Base-by-base conservation (phyloP, 2,797 vertebrate genomes). In the Semotilus atromaculatus region DNA sequence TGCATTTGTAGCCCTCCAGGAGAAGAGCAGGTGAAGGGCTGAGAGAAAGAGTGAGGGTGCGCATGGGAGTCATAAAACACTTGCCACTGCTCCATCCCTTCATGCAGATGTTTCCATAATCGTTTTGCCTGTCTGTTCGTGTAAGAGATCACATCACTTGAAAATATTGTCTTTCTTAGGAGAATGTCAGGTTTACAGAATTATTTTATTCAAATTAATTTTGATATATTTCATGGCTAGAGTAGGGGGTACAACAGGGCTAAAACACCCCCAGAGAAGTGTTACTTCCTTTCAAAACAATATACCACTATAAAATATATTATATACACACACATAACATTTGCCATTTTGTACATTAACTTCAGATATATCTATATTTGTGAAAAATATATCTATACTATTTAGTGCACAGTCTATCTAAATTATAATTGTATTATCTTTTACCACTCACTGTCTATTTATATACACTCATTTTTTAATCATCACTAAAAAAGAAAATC, bases 11-110 rank as follows among this genome's bases (percentile, higher is more conserved):
- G 66, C 82, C 64, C 80, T 79, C 79, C 80, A 84, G 71, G 51
- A 84, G 71, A 78, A 83, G 67, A 76, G 55, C 85, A 86, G 80
- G 62, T 86, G 68, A 82, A 77, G 75, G 72, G 60, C 45, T 45
- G 31, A 58, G 48, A 81, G 34, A 51, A 53, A 66, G 68, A 51
- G 29, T 75, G 67, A 78, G 84, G 36, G 43, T 80, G 29, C 31
- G 14, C 64, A 72, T 70, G 88, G 64, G 31, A 45, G 82, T 68
- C 62, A 68, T 84, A 51, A 68, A 84, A 76, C 80, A 68, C 45
- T 67, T 67, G 10, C 77, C 77, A 40, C 31, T 26, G 36, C 71
- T 67, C 38, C 31, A 71, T 82, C 16, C 60, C 68, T 66, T 70
- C 53, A 51, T 21, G 23, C 40, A 81, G 62, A 82, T 79, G 58